phyloP scores from a whole-genome alignment of 2,113 vertebrate species.

The Illadopsis cleaveri region DNA sequence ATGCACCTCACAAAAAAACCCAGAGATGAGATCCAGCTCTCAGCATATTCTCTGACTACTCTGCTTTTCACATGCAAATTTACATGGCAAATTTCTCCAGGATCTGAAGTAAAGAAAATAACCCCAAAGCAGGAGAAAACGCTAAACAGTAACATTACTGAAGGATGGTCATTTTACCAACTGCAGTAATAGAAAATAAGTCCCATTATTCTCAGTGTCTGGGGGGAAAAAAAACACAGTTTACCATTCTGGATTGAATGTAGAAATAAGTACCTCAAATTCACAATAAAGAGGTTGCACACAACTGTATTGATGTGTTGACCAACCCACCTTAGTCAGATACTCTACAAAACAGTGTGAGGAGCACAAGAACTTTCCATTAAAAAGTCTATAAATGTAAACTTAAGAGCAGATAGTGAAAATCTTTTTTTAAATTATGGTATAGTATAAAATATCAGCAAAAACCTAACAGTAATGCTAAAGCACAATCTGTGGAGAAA shows the following conservation, averaged over 20 bases:
- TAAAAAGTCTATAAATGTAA: background rate
- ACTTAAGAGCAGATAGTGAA: background rate
- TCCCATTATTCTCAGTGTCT: background rate
- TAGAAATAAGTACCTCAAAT: background rate
- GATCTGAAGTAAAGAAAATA: background rate
- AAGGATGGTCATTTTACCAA: background rate
- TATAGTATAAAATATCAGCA: background rate
- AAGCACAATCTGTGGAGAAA: background rate
- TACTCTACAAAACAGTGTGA: background rate
- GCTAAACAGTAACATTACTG: background rate
- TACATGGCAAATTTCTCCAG: background rate
- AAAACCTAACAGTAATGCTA: background rate
- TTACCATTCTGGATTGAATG: background rate
- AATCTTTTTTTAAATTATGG: background rate
- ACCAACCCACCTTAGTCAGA: background rate
- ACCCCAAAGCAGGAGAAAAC: background rate
- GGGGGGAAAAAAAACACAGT: rapidly evolving
- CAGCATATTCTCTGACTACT: background rate
- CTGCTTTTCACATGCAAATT: background rate
- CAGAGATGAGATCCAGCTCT: background rate
- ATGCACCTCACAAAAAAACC: background rate
- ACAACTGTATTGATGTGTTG: background rate
- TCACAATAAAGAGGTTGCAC: background rate
- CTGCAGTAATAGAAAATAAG: background rate
- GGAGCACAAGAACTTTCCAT: background rate